Evolutionary conservation across 30 jellyfish, hydroid and myxozoan genomes (phyloP), one percentile per base, ranked within the genome.

Genomic region (Phacellophora camtschatica): DNA sequence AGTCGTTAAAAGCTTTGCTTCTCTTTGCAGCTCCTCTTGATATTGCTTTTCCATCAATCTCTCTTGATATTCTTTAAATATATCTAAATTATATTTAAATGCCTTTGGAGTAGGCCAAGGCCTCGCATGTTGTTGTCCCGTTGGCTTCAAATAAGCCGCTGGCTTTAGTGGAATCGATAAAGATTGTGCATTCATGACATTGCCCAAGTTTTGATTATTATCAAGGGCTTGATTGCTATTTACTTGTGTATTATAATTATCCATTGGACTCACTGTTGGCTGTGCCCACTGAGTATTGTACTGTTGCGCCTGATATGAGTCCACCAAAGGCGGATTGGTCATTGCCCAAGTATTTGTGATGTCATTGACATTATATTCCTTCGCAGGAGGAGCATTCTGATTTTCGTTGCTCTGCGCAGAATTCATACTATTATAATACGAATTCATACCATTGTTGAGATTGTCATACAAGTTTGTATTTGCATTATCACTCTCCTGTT

Each of bases 41-140:
- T 31, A 53, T 13, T 31, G 48, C 27, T 78, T 64, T 80, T 64
- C 72, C 43, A 50, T 3, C 11, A 25, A 48, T 4, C 75, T 70
- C 28, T 77, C 70, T 49, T 33, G 81, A 36, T 58, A 34, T 23
- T 28, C 29, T 46, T 37, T 42, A 45, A 51, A 29, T 54, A 31
- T 22, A 11, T 65, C 84, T 41, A 45, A 5, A 27, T 64, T 48
- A 59, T 62, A 80, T 45, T 42, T 59, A 31, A 63, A 80, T 0
- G 91, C 84, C 42, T 71, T 70, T 49, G 91, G 91, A 0, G 91
- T 80, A 13, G 91, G 91, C 91, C 91, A 80, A 0, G 64, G 53
- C 29, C 71, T 59, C 9, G 36, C 35, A 22, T 61, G 61, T 77
- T 49, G 49, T 32, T 13, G 70, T n/a, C n/a, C n/a, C 1, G 83